Evolutionary conservation across 2,888 invertebrate species (phyloP).

Genomic region (Panopea generosa): DNA sequence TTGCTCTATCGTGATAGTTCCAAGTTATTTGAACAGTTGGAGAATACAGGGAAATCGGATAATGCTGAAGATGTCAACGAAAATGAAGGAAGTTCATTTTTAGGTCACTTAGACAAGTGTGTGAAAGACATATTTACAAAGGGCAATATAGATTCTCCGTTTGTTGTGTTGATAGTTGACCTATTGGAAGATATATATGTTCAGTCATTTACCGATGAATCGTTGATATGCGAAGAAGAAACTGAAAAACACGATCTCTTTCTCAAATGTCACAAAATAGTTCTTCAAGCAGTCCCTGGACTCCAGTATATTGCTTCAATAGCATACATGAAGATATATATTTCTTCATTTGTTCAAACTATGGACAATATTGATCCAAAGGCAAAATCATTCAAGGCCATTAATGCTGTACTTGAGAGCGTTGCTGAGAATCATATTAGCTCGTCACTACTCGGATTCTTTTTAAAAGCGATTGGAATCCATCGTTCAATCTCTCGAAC

Average conservation of each 20-base stretch:
- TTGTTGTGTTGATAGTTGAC: constrained; percentile 29
- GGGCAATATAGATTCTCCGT: constrained; percentile 16
- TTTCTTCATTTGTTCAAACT: neutral
- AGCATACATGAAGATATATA: constrained; percentile 28
- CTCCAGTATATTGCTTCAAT: constrained; percentile 30
- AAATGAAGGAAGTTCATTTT: too few relatives aligned
- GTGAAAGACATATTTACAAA: neutral
- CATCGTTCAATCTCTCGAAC: too few relatives aligned
- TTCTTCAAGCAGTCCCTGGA: constrained; percentile 7
- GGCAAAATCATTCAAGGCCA: neutral
- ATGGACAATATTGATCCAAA: neutral
- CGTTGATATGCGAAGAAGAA: too few relatives aligned
- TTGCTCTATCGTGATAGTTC: too few relatives aligned
- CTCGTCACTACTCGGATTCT: neutral
- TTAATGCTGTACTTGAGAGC: constrained; percentile 20
- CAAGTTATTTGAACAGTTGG: too few relatives aligned
- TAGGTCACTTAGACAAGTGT: too few relatives aligned
- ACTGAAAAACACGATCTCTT: too few relatives aligned
- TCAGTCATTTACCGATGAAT: too few relatives aligned
- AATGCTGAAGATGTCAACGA: too few relatives aligned
- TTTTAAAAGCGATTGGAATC: constrained; percentile 22
- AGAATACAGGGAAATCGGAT: too few relatives aligned
- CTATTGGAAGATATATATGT: constrained; percentile 7
- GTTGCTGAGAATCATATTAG: neutral
- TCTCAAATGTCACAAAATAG: constrained; percentile 8